A percentile compares a stretch with the other conserved stretches of the same genome.
These are phyloP conservation scores for Megaceryle maxima DNA, from an alignment of 2,113 vertebrate genomes.

Conservation along the genomic window DNA sequence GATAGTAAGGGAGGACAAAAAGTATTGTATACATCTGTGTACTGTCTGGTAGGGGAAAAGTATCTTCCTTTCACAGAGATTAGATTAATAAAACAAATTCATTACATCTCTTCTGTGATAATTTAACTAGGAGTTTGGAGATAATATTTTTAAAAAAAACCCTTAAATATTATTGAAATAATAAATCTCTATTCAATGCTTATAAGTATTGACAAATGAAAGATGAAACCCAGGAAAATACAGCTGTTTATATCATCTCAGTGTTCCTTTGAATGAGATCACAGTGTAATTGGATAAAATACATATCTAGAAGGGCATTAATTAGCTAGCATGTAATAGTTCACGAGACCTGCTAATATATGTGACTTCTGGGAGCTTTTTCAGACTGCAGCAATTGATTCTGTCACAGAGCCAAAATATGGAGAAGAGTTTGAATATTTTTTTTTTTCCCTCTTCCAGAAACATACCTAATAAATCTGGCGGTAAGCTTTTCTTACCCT, in stretches of 20 bases:
- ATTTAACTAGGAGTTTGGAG: background rate
- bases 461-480: constrained; percentile 73
- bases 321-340: constrained; percentile 62
- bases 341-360: constrained; percentile 33
- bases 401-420: constrained; percentile 58
- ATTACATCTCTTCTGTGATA: background rate
- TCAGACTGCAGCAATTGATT: constrained; percentile 49
- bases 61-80: background rate
- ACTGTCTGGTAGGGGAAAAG: background rate
- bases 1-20: background rate
- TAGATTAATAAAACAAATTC: background rate
- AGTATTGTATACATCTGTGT: background rate
- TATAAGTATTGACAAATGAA: background rate
- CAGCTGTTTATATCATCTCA: constrained; percentile 19
- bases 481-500: constrained; percentile 18
- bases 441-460: constrained; percentile 31
- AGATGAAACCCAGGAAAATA: background rate
- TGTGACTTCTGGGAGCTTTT: constrained; percentile 59
- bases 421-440: background rate
- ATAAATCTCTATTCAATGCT: background rate
- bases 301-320: constrained; percentile 54
- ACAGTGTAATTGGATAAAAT: constrained; percentile 67
- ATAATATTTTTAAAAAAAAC: background rate
- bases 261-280: constrained; percentile 52
- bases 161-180: background rate